phyloP scores from a whole-genome alignment of 1,140 invertebrate genomes.

The Anastrepha obliqua region DNA sequence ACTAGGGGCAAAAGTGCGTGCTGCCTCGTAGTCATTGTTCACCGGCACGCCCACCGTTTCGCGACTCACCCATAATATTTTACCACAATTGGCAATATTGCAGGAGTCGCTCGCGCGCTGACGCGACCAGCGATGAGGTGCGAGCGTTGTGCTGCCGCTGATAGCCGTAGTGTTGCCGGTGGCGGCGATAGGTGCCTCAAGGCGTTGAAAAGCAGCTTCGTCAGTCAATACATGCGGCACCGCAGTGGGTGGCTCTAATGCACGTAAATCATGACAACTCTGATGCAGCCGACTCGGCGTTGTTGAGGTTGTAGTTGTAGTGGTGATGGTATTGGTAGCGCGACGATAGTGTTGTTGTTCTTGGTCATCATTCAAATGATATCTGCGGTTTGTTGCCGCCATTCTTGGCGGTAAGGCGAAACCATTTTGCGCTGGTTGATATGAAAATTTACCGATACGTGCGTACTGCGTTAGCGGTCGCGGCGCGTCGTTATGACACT shows the following conservation, averaged over 20 bases:
- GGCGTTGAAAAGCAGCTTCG: neutral
- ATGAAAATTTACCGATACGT: conserved; percentile 35
- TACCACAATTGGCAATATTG: conserved; percentile 71
- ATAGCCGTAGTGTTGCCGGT: neutral
- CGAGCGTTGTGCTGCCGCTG: neutral
- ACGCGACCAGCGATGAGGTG: conserved; percentile 17
- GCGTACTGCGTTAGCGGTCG: conserved; percentile 41
- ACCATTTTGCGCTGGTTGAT: conserved; percentile 24
- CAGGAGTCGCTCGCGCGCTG: conserved; percentile 60
- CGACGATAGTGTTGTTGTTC: neutral
- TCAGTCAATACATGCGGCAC: neutral
- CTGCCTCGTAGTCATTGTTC: conserved; percentile 56
- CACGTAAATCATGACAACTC: conserved; percentile 35
- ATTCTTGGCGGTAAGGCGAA: neutral
- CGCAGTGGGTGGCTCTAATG: neutral
- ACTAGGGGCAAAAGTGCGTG: conserved; percentile 56
- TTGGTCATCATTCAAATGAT: conserved; percentile 31
- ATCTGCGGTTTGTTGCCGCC: conserved; percentile 18
- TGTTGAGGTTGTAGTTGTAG: neutral
- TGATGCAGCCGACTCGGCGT: conserved; percentile 13
- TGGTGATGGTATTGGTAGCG: neutral
- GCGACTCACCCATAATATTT: conserved; percentile 69
- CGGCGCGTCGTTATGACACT: neutral
- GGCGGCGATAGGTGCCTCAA: neutral
- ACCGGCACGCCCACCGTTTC: conserved; percentile 46